Evolutionary conservation across 2,797 vertebrate genomes (phyloP), one percentile per base, ranked within the genome.

Genomic region (Betta splendens): DNA sequence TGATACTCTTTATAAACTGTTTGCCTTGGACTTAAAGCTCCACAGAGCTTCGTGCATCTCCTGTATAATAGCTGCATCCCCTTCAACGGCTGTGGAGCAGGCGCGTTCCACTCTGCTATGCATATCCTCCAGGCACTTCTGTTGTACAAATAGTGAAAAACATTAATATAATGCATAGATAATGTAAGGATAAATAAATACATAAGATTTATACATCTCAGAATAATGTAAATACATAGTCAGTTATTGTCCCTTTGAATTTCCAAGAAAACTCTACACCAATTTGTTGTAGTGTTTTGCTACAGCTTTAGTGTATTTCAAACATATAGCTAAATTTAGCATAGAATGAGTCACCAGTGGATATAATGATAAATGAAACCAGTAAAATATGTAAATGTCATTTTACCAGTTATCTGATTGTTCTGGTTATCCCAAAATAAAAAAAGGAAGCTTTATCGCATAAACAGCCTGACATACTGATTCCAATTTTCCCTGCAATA

Each of bases 121-220:
- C 23, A 88, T 49, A 28, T 89, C 87, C 59, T 87, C 85, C 73
- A 86, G 20, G 15, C 25, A 63, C 29, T 67, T 75, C 81, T 81
- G 69, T 65, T 36, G 36, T 6, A 52, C 12, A 42, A 4, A 18
- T n/a, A n/a, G n/a, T n/a, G n/a, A n/a, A n/a, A n/a, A n/a, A n/a
- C n/a, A n/a, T n/a, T n/a, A n/a, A n/a, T n/a, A n/a, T n/a, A n/a
- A n/a, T n/a, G n/a, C n/a, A n/a, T n/a, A n/a, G n/a, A n/a, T n/a
- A n/a, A n/a, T n/a, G n/a, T n/a, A n/a, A n/a, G n/a, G n/a, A n/a
- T n/a, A n/a, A n/a, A n/a, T n/a, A n/a, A n/a, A n/a, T n/a, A n/a
- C n/a, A n/a, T n/a, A n/a, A n/a, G n/a, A n/a, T n/a, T n/a, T n/a
- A n/a, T n/a, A n/a, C n/a, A n/a, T n/a, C n/a, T 13, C 7, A 4